Conservation (phyloP, 2,888 invertebrate genomes). For the Andrena bucephala region DNA sequence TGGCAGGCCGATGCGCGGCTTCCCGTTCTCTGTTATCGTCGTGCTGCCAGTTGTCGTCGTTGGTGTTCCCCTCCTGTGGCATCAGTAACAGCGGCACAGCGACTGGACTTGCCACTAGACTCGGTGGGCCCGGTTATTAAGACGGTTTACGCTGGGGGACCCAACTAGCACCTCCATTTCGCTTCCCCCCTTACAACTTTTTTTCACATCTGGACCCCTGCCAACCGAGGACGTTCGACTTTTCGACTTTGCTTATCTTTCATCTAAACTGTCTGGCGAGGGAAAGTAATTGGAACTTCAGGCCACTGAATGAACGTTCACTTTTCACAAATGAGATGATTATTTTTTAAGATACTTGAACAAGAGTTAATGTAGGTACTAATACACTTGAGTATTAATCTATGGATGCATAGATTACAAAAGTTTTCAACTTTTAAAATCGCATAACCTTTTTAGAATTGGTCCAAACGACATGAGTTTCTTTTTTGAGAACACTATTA, state of each 20-base stretch:
- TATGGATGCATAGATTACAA: too few relatives aligned
- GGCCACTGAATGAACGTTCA: too few relatives aligned
- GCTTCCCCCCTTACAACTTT: neutral
- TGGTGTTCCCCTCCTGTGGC: conserved; percentile 63
- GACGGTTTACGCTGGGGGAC: conserved; percentile 36
- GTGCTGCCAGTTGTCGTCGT: conserved; percentile 64
- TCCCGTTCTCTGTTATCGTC: conserved; percentile 69
- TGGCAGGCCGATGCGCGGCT: conserved; percentile 49
- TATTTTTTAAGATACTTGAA: too few relatives aligned
- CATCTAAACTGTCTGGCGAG: neutral
- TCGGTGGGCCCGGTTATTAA: conserved; percentile 55
- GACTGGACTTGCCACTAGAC: conserved; percentile 27
- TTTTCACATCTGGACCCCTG: neutral
- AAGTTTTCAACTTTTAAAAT: too few relatives aligned
- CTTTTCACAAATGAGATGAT: too few relatives aligned
- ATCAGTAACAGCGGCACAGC: conserved; percentile 24
- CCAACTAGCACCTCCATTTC: conserved; percentile 14
- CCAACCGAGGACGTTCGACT: neutral
- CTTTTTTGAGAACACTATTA: too few relatives aligned
- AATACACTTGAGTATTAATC: too few relatives aligned
- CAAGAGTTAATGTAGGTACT: too few relatives aligned
- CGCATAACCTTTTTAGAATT: too few relatives aligned
- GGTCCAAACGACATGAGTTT: too few relatives aligned
- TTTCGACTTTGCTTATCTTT: neutral
- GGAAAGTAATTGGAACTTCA: too few relatives aligned